Base-by-base conservation (phyloP, 2,888 invertebrate genomes). In the Apamea monoglypha region DNA sequence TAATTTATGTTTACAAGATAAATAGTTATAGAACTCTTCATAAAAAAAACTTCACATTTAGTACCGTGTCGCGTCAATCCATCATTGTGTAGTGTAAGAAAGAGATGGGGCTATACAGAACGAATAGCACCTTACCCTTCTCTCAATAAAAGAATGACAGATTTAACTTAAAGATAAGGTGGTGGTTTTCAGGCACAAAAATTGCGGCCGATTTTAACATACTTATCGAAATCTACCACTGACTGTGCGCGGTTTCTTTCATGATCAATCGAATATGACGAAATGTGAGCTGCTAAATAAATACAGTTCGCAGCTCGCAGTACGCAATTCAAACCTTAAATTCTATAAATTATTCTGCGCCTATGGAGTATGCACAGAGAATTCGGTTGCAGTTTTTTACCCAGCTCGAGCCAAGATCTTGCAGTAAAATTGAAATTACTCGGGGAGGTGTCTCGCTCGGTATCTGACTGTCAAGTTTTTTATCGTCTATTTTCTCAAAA, bases 1-100 rank as follows among this genome's bases (percentile, higher is more conserved):
- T 78, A 78, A 84, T 80, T 79, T 73, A 79, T 32, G 71, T 68
- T 81, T 53, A 86, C 72, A 80, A 77, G 66, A 75, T 70, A 75
- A 14, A 64, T 64, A 64, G n/a, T 1, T 67, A 75, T 40, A 87
- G 69, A 85, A 68, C 63, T 74, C 71, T 64, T 74, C 76, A 81
- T 18, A 29, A 50, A 63, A 64, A 64, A 56, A 63, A 75, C 53
- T 36, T 68, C 50, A 63, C 47, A n/a, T 40, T 21, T 10, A 8
- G 32, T 40, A 25, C 36, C 67, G 40, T 59, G 18, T 14, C 40
- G 25, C n/a, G 47, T 56, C n/a, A 10, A 21, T 14, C 2, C 44
- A 53, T 53, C 0, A 12, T 32, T 47, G 12, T 32, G 25, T 53
- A 53, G n/a, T 77, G 44, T 7, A 32, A 67, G 76, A 69, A 68